Conservation (phyloP, 2,113 vertebrate species). For the Ictalurus furcatus region DNA sequence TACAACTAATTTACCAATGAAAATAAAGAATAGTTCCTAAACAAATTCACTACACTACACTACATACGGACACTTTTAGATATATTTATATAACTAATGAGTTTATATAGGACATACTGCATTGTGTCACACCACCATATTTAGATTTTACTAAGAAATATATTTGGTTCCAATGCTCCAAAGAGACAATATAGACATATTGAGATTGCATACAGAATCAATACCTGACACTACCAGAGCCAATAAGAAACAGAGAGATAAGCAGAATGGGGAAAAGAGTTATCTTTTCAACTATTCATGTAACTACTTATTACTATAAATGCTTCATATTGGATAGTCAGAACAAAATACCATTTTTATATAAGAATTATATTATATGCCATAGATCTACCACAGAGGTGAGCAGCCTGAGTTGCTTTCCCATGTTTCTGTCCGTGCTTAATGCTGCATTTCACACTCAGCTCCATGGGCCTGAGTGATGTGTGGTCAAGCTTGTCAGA, state of each 20-base stretch:
- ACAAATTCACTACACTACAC: not conserved
- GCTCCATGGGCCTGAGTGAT: not conserved
- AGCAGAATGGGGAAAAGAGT: not conserved
- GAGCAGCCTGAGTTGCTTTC: not conserved
- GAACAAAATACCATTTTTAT: not conserved
- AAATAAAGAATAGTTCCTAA: not conserved
- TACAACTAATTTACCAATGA: not conserved
- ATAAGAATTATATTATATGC: not conserved
- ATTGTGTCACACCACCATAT: not conserved
- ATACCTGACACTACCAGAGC: not conserved
- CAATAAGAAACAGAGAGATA: not conserved
- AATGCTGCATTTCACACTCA: not conserved
- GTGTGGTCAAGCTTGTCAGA: not conserved
- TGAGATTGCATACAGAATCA: not conserved
- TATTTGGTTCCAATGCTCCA: not conserved
- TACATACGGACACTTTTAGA: not conserved
- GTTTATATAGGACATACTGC: not conserved
- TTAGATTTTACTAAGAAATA: not conserved
- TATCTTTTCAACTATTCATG: not conserved
- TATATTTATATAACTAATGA: not conserved
- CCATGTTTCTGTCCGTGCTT: not conserved
- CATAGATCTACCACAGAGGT: not conserved
- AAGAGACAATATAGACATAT: not conserved
- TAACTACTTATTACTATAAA: not conserved
- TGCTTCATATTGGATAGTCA: not conserved